Conservation (phyloP, 2,797 vertebrate species). For the Rousettus madagascariensis region DNA sequence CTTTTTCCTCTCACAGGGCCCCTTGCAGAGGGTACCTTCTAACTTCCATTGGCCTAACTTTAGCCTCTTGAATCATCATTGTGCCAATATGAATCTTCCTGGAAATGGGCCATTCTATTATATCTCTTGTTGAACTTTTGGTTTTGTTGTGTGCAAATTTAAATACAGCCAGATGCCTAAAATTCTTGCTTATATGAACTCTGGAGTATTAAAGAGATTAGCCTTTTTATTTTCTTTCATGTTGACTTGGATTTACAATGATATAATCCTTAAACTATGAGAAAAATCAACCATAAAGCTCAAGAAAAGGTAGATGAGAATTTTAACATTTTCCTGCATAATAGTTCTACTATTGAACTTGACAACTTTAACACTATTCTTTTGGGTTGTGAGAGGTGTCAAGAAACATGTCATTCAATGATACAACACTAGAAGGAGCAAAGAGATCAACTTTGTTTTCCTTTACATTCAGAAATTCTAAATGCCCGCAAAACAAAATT, state of each 20-base stretch:
- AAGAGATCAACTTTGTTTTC: neutral
- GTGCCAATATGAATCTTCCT: neutral
- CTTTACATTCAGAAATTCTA: neutral
- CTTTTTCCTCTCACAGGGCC: neutral
- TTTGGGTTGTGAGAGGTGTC: neutral
- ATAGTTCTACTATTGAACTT: neutral
- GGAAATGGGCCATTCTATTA: rapidly evolving
- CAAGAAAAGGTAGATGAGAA: neutral
- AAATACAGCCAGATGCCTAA: neutral
- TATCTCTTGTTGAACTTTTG: neutral
- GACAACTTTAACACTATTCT: neutral
- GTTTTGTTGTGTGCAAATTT: neutral
- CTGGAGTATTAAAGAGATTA: neutral
- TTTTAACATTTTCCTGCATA: neutral
- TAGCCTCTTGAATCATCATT: too few species aligned
- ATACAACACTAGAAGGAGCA: conserved; percentile 51
- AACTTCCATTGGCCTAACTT: neutral
- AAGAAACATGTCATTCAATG: conserved; percentile 10
- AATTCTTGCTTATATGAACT: neutral
- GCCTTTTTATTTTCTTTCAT: neutral
- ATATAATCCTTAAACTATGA: neutral
- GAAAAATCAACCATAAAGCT: neutral
- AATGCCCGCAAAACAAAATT: neutral
- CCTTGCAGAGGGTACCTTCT: neutral
- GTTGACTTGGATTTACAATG: neutral